Percentiles rank a stretch among this genome's conserved stretches.
These are phyloP conservation scores for Apotomis betuletana DNA, from an alignment of 2,888 invertebrate species.

Conservation along the genomic window DNA sequence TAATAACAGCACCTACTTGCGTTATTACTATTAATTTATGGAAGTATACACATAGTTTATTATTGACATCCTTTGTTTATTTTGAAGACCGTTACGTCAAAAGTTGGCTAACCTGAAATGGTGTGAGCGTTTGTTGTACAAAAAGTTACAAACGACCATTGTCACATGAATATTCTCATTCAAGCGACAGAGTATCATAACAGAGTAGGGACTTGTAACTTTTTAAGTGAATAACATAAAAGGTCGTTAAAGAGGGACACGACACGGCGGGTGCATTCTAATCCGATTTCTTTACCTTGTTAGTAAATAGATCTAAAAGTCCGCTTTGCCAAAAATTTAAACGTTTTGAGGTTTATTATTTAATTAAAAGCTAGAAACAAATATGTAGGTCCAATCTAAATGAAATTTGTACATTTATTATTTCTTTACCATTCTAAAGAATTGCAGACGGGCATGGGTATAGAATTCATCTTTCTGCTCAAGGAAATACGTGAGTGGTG, in stretches of 20 bases:
- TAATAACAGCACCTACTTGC: too few relatives aligned
- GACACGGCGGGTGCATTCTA: constrained; percentile 12
- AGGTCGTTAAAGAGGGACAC: not conserved
- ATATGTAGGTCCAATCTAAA: too few relatives aligned
- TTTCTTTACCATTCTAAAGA: too few relatives aligned
- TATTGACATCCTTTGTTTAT: too few relatives aligned
- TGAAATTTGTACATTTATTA: too few relatives aligned
- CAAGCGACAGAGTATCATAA: not conserved
- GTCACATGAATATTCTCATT: not conserved
- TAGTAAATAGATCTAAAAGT: constrained; percentile 27
- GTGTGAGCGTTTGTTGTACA: not conserved
- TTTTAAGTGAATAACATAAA: not conserved
- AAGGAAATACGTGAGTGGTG: too few relatives aligned
- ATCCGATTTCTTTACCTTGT: constrained; percentile 27
- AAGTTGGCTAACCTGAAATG: too few relatives aligned
- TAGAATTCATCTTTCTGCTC: too few relatives aligned
- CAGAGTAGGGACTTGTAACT: not conserved
- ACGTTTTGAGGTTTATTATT: constrained; percentile 7
- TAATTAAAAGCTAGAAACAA: constrained; percentile 9
- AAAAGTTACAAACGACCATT: not conserved
- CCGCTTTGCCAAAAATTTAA: not conserved
- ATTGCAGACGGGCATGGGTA: too few relatives aligned
- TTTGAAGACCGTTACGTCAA: too few relatives aligned
- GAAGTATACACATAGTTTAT: too few relatives aligned
- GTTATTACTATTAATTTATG: too few relatives aligned